phyloP scores from a whole-genome alignment of 2,113 vertebrate genomes.

The Archilochus colubris region DNA sequence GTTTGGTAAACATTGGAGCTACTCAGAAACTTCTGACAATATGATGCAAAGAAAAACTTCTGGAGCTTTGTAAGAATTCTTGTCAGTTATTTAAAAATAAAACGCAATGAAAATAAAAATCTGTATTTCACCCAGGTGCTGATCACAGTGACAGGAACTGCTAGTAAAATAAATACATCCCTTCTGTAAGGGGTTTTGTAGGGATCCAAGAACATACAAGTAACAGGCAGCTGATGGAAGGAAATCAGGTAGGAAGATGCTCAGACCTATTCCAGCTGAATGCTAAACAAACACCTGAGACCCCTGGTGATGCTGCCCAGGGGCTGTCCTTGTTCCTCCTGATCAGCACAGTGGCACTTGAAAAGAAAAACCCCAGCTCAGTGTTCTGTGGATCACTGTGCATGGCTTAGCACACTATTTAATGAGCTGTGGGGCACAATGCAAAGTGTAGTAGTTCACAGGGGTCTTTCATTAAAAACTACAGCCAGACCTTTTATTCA shows the following conservation, averaged over 20 bases:
- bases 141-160: neutral
- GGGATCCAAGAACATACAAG: neutral
- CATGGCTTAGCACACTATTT: neutral
- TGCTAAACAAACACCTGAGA: neutral
- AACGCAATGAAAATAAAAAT: neutral
- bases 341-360: neutral
- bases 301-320: neutral
- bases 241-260: neutral
- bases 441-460: neutral
- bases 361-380: neutral
- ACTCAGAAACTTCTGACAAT: neutral
- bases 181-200: neutral
- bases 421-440: neutral
- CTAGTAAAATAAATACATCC: slow-evolving; percentile 13
- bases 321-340: neutral
- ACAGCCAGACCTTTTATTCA: neutral
- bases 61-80: neutral
- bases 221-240: neutral
- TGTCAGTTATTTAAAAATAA: slow-evolving; percentile 17
- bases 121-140: neutral
- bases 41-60: neutral
- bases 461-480: neutral
- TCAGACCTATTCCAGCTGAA: neutral
- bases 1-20: neutral
- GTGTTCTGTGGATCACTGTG: neutral